Evolutionary conservation across 2,797 vertebrate species (phyloP), one percentile per base, ranked within the genome.

Genomic region (Spatula clypeata): DNA sequence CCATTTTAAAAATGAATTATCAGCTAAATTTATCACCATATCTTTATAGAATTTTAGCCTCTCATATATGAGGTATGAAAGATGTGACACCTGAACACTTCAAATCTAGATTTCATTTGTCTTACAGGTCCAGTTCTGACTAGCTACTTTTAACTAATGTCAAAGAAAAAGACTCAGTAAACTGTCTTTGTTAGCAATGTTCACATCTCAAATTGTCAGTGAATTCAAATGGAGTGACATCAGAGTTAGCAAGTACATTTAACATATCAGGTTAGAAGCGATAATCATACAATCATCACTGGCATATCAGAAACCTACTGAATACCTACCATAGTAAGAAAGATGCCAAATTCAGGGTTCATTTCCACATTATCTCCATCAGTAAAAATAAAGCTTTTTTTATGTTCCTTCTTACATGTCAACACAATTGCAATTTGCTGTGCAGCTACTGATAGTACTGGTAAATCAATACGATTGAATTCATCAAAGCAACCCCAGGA

Each of bases 401-500:
- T 99, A 13, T 72, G 97, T 93, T 99, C 99, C 88, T 99, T 99
- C 97, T 99, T 99, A 97, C 99, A 99, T 2, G 99, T 99, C 75
- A 99, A 98, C 93, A 99, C 98, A 79, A 99, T 98, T 17, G 99
- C 98, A 54, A 99, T 99, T 97, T 99, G 99, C 91, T 99, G 99
- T 13, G 99, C 99, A 31, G 99, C 99, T 60, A 99, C 99, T 0
- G 99, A 99, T 54, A 99, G 97, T 70, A 99, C 99, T 6, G 99
- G 99, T 67, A 99, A 98, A 95, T 99, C 98, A 34, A 99, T 99
- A 49, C 99, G 99, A 96, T 99, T 99, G 97, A 99, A 99, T 95
- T 99, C 99, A 66, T 99, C 99, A 96, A 99, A 99, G 96, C 99
- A 99, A 51, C 99, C 99, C 99, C 99, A 99, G 36, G 99, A 99